These are phyloP conservation scores for Drosophila pseudotalamancana DNA, from an alignment of 2,888 invertebrate genomes.

Conservation along the genomic window DNA sequence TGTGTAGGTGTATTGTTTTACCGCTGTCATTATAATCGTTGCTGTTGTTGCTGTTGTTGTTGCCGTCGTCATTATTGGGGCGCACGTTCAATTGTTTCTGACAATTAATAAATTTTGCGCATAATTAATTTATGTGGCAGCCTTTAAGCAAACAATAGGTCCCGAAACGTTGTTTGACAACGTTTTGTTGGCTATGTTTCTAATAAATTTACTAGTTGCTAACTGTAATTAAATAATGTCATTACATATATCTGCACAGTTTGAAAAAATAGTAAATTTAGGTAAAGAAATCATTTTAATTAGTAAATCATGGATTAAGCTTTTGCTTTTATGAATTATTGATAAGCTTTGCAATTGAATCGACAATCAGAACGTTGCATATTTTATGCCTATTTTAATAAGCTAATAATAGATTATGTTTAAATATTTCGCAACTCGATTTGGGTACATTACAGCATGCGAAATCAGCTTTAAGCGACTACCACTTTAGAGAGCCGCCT, in stretches of 20 bases:
- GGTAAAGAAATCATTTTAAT: too few relatives aligned
- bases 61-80: slow-evolving; percentile 24
- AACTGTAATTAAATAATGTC: slow-evolving; percentile 58
- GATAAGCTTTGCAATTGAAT: too few relatives aligned
- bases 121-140: slow-evolving; percentile 67
- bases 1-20: slow-evolving; percentile 29
- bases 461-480: neutral
- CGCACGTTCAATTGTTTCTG: slow-evolving; percentile 66
- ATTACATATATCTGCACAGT: slow-evolving; percentile 19
- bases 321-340: too few relatives aligned
- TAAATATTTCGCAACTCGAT: too few relatives aligned
- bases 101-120: slow-evolving; percentile 70
- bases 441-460: too few relatives aligned
- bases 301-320: too few relatives aligned
- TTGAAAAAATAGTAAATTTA: too few relatives aligned
- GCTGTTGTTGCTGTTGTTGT: slow-evolving; percentile 3
- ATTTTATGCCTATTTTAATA: neutral
- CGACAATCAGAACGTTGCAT: too few relatives aligned
- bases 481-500: too few relatives aligned
- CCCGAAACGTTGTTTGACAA: slow-evolving; percentile 37
- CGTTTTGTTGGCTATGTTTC: slow-evolving; percentile 29
- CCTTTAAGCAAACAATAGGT: slow-evolving; percentile 61
- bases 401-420: too few relatives aligned
- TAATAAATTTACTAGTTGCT: slow-evolving; percentile 55
- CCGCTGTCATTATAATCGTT: slow-evolving; percentile 42